These are phyloP conservation scores for Aselliscus stoliczkanus DNA, from an alignment of 2,797 vertebrate genomes.

Conservation along the genomic window DNA sequence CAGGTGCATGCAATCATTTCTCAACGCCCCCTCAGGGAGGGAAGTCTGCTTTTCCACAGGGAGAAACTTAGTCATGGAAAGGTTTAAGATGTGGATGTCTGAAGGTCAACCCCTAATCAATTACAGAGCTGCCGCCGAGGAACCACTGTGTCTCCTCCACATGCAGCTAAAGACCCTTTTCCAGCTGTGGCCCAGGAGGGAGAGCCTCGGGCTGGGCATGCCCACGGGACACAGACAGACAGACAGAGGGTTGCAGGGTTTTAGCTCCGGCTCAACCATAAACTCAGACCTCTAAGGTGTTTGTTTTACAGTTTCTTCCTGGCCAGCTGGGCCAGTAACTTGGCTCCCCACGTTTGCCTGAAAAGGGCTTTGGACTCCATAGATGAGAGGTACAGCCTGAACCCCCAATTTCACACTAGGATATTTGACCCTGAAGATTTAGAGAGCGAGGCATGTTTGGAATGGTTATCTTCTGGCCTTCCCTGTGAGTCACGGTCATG, in stretches of 20 bases:
- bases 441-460: neutral
- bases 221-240: neutral
- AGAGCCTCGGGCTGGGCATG: accelerated
- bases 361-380: neutral
- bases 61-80: slow-evolving; percentile 37
- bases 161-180: neutral
- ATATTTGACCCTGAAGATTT: neutral
- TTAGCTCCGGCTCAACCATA: neutral
- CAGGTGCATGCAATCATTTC: neutral
- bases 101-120: neutral
- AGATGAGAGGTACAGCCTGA: neutral
- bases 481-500: neutral
- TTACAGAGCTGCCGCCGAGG: accelerated
- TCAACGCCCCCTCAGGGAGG: neutral
- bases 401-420: neutral
- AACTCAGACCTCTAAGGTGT: neutral
- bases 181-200: neutral
- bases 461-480: neutral
- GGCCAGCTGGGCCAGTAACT: neutral
- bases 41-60: neutral
- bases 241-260: neutral
- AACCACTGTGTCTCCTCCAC: neutral
- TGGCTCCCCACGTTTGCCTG: neutral
- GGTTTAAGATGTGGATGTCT: neutral
- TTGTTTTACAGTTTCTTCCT: neutral